Base-by-base conservation (phyloP, 1,140 invertebrate genomes). In the Drosophila asahinai region DNA sequence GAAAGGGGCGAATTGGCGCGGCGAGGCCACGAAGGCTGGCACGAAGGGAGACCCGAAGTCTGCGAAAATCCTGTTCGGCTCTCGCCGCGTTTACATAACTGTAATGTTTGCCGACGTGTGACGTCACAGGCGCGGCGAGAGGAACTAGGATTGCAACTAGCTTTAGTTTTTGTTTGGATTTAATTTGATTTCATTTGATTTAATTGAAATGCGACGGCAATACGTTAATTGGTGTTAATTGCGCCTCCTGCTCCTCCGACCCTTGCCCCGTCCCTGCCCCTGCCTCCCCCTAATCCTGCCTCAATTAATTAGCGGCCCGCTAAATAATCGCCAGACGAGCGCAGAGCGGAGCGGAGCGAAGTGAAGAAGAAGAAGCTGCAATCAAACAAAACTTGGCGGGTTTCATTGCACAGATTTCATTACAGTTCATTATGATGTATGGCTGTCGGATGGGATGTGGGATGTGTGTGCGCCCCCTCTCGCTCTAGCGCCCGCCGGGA, bases 351-450 rank as follows among this genome's bases (percentile, higher is more conserved):
- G 33, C 15, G 49, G 1, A 48, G 43, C 11, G 51, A 19, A 55
- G 19, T 1, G 19, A 19, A 19, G 51, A 40, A 55, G 51, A 40
- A 40, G 62, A 74, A 36, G 67, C 51, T 70, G 81, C 71, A 90
- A 90, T 90, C 81, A 89, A 68, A 71, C 63, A 76, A 80, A 89
- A 90, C 86, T 89, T 89, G 73, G 81, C 86, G 81, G 86, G 86
- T 86, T 89, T 90, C 80, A 90, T 81, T 86, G 81, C 77, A 75
- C 65, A 77, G 68, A 87, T 83, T 83, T 81, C 67, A 89, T 77
- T 87, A 89, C 77, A 80, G 25, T 83, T 67, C 57, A 86, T 82
- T 68, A 74, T 82, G 65, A 45, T 66, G 43, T 19, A 30, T 68
- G 15, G 27, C 45, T 65, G 19, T 73, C n/a, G 27, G 27, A 33